Conservation (phyloP, 1,140 invertebrate species). For the Schlechtendalia chinensis region DNA sequence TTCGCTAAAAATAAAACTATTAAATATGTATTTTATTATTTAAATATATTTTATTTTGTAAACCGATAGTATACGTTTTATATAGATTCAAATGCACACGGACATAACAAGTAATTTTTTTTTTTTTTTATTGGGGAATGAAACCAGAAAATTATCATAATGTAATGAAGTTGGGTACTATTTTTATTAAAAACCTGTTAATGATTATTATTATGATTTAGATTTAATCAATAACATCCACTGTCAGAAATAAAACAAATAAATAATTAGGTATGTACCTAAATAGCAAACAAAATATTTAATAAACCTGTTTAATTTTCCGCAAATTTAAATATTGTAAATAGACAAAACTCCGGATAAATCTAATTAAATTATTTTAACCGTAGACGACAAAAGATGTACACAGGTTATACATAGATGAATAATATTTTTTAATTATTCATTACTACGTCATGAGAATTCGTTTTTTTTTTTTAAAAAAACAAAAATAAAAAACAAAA, state of each 20-base stretch:
- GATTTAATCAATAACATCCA: slow-evolving; percentile 16
- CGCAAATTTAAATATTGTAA: neutral
- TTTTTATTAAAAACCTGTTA: slow-evolving; percentile 16
- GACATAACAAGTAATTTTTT: neutral
- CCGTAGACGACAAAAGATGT: neutral
- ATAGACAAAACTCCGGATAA: neutral
- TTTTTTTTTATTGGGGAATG: neutral
- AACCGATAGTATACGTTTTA: neutral
- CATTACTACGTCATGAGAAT: no score
- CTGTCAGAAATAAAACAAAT: slow-evolving; percentile 12
- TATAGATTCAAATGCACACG: neutral
- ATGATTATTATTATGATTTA: slow-evolving; percentile 23
- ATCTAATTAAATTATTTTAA: neutral
- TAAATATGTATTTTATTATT: neutral
- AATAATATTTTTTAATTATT: no score
- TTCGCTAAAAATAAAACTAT: neutral
- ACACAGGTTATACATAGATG: no score
- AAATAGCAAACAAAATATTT: neutral
- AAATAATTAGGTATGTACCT: neutral
- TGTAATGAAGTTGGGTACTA: neutral
- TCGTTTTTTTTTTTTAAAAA: no score
- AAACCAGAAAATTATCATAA: slow-evolving; percentile 31
- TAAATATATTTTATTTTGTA: neutral
- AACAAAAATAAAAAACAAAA: neutral
- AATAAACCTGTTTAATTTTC: slow-evolving; percentile 3